Evolutionary conservation across 2,888 invertebrate genomes (phyloP).

Genomic region (Sceliomorpha sp.): DNA sequence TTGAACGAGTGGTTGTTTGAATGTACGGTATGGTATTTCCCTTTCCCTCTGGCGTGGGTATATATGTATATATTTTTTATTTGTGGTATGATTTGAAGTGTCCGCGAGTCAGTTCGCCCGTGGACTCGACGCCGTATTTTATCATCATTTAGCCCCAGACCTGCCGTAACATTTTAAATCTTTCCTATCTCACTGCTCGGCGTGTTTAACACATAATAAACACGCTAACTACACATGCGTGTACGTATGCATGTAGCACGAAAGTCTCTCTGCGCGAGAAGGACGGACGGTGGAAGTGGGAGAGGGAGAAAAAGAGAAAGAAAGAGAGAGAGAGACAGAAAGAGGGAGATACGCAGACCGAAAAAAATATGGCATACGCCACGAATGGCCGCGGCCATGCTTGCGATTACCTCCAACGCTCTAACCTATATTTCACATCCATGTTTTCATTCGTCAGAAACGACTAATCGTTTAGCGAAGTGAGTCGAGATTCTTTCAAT

Average conservation of each 20-base stretch:
- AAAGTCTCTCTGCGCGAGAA: constrained; percentile 11
- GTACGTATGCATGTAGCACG: constrained; percentile 1
- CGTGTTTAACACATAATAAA: constrained; percentile 61
- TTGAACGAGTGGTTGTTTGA: too few species aligned
- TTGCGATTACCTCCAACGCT: too few species aligned
- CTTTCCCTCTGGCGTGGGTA: constrained; percentile 3
- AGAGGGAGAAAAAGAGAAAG: too few species aligned
- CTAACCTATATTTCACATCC: too few species aligned
- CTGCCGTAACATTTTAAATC: constrained; percentile 79
- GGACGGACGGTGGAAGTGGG: neutral
- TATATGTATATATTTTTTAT: constrained; percentile 32
- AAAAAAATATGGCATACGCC: constrained; percentile 3
- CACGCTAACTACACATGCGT: constrained; percentile 37
- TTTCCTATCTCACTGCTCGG: constrained; percentile 71
- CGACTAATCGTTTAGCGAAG: too few species aligned
- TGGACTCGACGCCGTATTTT: constrained; percentile 76
- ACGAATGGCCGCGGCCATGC: neutral
- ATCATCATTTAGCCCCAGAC: constrained; percentile 79
- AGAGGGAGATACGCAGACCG: neutral
- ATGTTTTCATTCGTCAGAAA: too few species aligned
- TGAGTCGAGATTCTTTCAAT: too few species aligned
- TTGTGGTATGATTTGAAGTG: constrained; percentile 69
- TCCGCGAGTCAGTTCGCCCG: constrained; percentile 71
- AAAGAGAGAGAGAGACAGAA: neutral
- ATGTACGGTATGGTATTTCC: too few species aligned